Base-by-base conservation (phyloP, 1,140 invertebrate species). In the Halictus rubicundus region DNA sequence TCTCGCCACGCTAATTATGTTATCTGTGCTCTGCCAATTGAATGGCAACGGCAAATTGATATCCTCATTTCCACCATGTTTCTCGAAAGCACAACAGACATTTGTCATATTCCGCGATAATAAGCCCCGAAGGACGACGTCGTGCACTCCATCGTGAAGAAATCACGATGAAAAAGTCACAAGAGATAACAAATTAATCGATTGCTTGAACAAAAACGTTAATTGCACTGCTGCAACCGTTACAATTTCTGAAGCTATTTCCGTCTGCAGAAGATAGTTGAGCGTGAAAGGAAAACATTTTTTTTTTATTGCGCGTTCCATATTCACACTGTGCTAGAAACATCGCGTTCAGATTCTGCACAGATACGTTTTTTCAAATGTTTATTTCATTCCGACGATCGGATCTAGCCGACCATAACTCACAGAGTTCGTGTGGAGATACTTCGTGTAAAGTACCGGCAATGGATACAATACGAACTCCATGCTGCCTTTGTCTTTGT, bases 381-480 rank as follows among this genome's bases (percentile, higher is more conserved):
- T 52, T 52, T 52, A 21, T n/a, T 57, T 9, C 7, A 57, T 21
- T 21, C 54, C 8, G 54, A 8, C 9, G 6, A 57, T n/a, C 54
- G 54, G 2, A 19, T 16, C 0, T 19, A 0, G 7, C 21, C 21
- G 12, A 12, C 9, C 1, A 25, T 32, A 6, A 84, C 87, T 87
- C 72, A 86, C 84, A 82, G 54, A 65, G 68, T 46, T 61, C 77
- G 77, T 68, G 21, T 63, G 52, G 21, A 72, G 63, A 46, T 86
- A 32, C 80, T 88, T 68, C 8, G 64, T 57, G 49, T 81, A 86
- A 8, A 86, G 5, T 12, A 86, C 19, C 25, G 82, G 77, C 49
- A 87, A 39, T 21, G 75, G 14, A 16, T 80, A 86, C 49, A 87
- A 68, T 61, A 82, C 23, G 0, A 83, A 57, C 57, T 87, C 86